These are phyloP conservation scores for Chrysodeixis includens DNA, from an alignment of 2,888 invertebrate species.

Conservation along the genomic window DNA sequence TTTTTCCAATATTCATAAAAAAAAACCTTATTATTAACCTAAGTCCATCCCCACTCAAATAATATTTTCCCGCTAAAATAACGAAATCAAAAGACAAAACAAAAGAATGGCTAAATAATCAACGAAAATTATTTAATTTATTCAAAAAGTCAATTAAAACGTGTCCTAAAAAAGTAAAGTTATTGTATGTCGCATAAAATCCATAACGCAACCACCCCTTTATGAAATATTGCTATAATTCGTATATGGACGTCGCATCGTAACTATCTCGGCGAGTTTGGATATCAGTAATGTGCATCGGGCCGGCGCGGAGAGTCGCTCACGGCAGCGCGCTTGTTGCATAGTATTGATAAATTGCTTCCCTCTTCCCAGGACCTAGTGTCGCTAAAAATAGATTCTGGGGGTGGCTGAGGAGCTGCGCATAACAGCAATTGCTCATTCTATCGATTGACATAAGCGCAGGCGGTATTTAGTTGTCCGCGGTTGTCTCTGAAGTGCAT, in stretches of 20 bases:
- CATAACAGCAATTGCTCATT: slow-evolving; percentile 48
- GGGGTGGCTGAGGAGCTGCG: slow-evolving; percentile 48
- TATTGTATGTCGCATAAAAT: no score
- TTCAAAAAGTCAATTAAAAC: no score
- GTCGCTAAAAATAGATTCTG: slow-evolving; percentile 43
- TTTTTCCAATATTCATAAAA: no score
- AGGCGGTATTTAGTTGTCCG: slow-evolving; percentile 41
- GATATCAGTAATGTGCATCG: not conserved
- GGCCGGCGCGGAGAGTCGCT: not conserved
- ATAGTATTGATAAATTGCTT: slow-evolving; percentile 42
- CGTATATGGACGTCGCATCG: not conserved
- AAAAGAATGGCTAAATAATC: no score
- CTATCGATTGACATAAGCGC: slow-evolving; percentile 50
- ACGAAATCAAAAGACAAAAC: no score
- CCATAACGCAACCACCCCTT: not conserved
- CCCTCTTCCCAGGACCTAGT: slow-evolving; percentile 35
- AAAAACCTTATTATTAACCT: no score
- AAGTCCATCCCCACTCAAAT: no score
- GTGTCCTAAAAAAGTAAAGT: not conserved
- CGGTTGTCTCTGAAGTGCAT: slow-evolving; percentile 27
- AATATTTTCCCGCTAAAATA: no score
- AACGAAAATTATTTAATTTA: no score
- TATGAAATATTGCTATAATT: not conserved
- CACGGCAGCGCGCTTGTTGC: slow-evolving; percentile 17
- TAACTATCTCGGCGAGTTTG: not conserved